Evolutionary conservation across 2,888 invertebrate species (phyloP), one percentile per base, ranked within the genome.

Genomic region (Phalera bucephala): DNA sequence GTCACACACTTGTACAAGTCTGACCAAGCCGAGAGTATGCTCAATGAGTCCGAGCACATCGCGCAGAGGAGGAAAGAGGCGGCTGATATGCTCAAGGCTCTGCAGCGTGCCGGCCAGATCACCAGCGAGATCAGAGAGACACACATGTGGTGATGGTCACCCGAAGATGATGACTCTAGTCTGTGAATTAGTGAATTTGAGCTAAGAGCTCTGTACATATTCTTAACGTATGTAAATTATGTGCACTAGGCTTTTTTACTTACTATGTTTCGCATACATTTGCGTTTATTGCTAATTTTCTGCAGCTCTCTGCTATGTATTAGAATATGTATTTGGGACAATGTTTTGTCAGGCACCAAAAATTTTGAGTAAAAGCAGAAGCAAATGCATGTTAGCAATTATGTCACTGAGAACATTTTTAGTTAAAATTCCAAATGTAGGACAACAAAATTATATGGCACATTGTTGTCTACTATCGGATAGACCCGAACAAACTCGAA

Each of bases 41-140:
- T 99, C 30, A 95, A 96, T 61, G 99, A 99, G 90, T 99, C 99
- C 0, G 99, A 99, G 79, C 98, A 99, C 77, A 97, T 99, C 79
- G 98, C 99, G 26, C 95, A 97, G 71, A 91, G 99, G 53, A 93
- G 99, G 67, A 96, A 95, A 89, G 99, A 99, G 88, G 98, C 99
- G 10, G 95, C 95, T 0, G 99, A 99, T 75, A 99, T 99, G 98
- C 91, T 99, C 31, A 96, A 97, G 98, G 99, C 99, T 41, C 90
- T 99, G 45, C 98, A 98, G 70, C 94, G 96, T 74, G 99, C 99
- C 33, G 96, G 97, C 59, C 97, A 97, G 68, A 98, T 99, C 55
- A 99, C 99, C 67, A 97, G 99, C 77, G 99, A 99, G 91, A 99
- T 99, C 61, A 93, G 99, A 37, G 99, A 99, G 80, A 99, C 99